A percentile compares a stretch with the other conserved stretches of the same genome.
Evolutionary conservation across 2,113 vertebrate genomes (phyloP).

Genomic region (Spheniscus mendiculus): DNA sequence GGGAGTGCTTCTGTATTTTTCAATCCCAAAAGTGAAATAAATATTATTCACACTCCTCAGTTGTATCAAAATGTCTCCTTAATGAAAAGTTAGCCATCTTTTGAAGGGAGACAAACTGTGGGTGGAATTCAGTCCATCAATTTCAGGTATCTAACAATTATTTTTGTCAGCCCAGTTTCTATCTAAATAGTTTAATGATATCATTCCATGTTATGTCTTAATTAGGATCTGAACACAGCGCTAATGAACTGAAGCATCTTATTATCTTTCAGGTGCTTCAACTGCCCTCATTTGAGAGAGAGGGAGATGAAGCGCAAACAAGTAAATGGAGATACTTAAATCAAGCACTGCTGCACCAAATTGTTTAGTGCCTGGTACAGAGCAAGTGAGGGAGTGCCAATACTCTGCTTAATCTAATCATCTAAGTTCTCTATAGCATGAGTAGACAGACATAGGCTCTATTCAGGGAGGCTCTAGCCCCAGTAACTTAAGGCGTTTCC

Average conservation of each 20-base stretch:
- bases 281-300: neutral
- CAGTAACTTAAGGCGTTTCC: neutral
- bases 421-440: neutral
- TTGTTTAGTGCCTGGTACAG: neutral
- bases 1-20: neutral
- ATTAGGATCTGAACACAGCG: neutral
- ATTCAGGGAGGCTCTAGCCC: neutral
- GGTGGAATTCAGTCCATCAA: neutral
- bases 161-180: neutral
- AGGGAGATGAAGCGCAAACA: neutral
- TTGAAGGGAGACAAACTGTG: neutral
- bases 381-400: neutral
- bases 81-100: neutral
- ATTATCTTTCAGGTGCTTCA: neutral
- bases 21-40: neutral
- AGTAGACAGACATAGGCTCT: neutral
- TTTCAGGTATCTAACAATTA: neutral
- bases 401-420: neutral
- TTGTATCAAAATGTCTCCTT: neutral
- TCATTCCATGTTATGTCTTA: neutral
- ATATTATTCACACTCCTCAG: neutral
- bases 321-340: neutral
- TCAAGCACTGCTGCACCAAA: neutral
- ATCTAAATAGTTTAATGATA: neutral
- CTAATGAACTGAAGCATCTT: slow-evolving; percentile 9